Evolutionary conservation across 53 echinoderm and acorn worm genomes (phyloP), one percentile per base, ranked within the genome.

Genomic region (Holothuria scabra): DNA sequence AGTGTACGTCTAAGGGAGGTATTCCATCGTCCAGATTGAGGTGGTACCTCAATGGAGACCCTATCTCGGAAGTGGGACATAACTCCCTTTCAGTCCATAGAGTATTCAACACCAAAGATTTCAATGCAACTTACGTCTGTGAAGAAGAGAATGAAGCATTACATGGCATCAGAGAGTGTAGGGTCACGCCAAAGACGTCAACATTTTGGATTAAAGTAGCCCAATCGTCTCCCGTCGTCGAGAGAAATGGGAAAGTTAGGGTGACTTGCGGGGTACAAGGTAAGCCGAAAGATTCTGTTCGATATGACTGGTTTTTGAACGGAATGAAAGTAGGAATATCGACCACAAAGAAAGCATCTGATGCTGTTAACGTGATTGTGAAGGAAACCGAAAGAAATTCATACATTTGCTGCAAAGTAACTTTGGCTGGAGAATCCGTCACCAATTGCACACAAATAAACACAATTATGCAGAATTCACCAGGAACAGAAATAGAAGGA

Each of bases 261-360:
- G 19, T 76, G 28, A 76, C 44, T 46, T 76, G 76, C 24, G 46
- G 49, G 52, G 26, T 76, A 23, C 21, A 56, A 41, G 76, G 76
- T 1, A 76, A 23, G 8, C 13, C 24, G 4, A 41, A 37, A 28
- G 37, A 34, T 21, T 19, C 60, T 3, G n/a, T 33, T 13, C 30
- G 31, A 59, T 80, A 37, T 80, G 60, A 62, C 22, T 80, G 80
- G 80, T 80, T 80, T 61, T 37, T 80, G 14, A 80, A 80, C 58
- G 80, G 62, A 33, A 80, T 80, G 52, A 76, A 49, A 29, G 76
- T 76, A 22, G 76, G 76, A 20, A 28, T 28, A 24, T 28, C 76
- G 21, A 52, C 49, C n/a, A 56, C 52, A 23, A 48, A 48, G 46
- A 46, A 30, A 25, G 46, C 19, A 49, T 76, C 49, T 12, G 76